A percentile compares a stretch with the other conserved stretches of the same genome.
Evolutionary conservation across 1,140 invertebrate species (phyloP).

Genomic region (Drusus annulatus): DNA sequence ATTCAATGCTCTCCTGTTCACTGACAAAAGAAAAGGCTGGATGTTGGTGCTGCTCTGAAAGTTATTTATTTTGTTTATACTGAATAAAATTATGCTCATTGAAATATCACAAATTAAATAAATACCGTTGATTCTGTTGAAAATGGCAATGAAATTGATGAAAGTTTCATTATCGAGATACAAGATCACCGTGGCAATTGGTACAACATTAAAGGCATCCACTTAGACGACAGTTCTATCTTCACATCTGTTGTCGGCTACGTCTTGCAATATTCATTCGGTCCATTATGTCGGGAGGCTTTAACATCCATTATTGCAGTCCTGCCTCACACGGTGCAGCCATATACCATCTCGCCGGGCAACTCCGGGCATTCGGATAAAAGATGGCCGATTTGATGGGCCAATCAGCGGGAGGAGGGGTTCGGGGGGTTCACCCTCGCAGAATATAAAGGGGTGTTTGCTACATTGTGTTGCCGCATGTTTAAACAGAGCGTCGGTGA

Average conservation of each 20-base stretch:
- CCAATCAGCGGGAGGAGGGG: conserved; percentile 49
- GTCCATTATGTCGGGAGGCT: conserved; percentile 15
- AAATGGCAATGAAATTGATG: too few relatives aligned
- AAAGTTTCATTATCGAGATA: too few relatives aligned
- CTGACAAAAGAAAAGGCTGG: too few relatives aligned
- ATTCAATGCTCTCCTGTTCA: not conserved
- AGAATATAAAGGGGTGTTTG: conserved; percentile 8
- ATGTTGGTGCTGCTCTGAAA: too few relatives aligned
- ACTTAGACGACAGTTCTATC: not conserved
- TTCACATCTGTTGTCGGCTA: not conserved
- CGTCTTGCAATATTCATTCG: conserved; percentile 5
- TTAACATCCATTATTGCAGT: not conserved
- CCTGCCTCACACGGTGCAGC: not conserved
- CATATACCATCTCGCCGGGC: conserved; percentile 2
- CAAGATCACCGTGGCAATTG: too few relatives aligned
- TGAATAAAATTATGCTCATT: too few relatives aligned
- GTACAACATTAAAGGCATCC: too few relatives aligned
- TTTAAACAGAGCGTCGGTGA: conserved; percentile 14
- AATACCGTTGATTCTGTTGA: too few relatives aligned
- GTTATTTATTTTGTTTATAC: too few relatives aligned
- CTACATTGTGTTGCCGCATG: conserved; percentile 19
- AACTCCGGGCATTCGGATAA: conserved; percentile 53
- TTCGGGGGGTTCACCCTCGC: not conserved
- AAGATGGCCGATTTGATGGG: conserved; percentile 59
- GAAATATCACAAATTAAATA: too few relatives aligned